A percentile compares a stretch with the other conserved stretches of the same genome.
Evolutionary conservation across 2,797 vertebrate species (phyloP).

Genomic region (Cephalopachus bancanus): DNA sequence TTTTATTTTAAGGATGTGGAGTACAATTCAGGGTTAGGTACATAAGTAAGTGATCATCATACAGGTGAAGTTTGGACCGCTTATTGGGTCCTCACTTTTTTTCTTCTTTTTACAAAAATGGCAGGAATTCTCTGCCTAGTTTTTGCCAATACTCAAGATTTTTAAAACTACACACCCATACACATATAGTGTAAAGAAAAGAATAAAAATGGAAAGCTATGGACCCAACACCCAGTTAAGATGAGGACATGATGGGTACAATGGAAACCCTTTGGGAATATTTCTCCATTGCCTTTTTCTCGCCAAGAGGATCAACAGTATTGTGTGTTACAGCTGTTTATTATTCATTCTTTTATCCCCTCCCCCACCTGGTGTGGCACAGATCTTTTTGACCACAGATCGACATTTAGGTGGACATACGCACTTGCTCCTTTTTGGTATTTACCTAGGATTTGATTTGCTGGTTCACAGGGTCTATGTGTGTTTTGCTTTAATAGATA

Average conservation of each 20-base stretch:
- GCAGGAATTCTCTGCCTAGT: neutral
- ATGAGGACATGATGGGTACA: neutral
- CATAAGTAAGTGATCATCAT: too few species aligned
- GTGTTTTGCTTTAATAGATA: neutral
- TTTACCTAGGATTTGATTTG: neutral
- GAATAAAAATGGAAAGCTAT: neutral
- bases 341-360: neutral
- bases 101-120: neutral
- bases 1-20: too few species aligned
- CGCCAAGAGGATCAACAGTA: neutral
- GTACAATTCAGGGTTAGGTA: too few species aligned
- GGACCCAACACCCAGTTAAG: neutral
- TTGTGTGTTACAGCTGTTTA: neutral
- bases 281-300: neutral
- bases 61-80: too few species aligned
- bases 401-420: neutral
- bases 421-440: neutral
- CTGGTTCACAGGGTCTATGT: neutral
- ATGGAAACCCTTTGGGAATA: neutral
- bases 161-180: neutral
- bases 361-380: fast-evolving
- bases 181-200: neutral
- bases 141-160: neutral
- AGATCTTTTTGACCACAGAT: neutral
- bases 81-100: too few species aligned